Percentiles rank a stretch among this genome's conserved stretches.
These are phyloP conservation scores for Ectemnius cavifrons DNA, from an alignment of 2,888 invertebrate species.

Conservation along the genomic window DNA sequence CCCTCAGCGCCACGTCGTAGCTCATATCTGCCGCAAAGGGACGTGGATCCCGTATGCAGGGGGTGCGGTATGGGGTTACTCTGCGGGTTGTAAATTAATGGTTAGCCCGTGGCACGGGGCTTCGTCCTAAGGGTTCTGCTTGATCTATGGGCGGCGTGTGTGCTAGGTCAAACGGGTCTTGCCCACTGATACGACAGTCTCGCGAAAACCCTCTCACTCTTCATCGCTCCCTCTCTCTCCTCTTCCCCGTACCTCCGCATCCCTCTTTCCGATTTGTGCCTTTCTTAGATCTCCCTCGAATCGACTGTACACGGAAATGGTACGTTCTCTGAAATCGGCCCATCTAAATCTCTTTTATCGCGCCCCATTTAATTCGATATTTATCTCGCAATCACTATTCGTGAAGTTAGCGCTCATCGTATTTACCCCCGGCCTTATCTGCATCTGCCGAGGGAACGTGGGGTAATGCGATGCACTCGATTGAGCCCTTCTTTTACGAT, in stretches of 20 bases:
- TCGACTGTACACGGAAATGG: constrained; percentile 34
- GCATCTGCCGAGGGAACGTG: constrained; percentile 30
- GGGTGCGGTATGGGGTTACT: constrained; percentile 70
- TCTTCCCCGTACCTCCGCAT: constrained; percentile 1
- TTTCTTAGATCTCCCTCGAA: constrained; percentile 31
- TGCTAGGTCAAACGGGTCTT: constrained; percentile 70
- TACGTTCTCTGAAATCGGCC: background rate
- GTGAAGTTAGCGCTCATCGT: constrained; percentile 13
- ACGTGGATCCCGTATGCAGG: constrained; percentile 65
- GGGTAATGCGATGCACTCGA: constrained; percentile 32
- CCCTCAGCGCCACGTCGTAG: constrained; percentile 71
- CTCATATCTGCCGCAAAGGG: constrained; percentile 74
- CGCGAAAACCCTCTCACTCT: constrained; percentile 52
- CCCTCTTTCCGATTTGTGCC: constrained; percentile 25
- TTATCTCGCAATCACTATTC: constrained; percentile 30
- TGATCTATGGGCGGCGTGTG: constrained; percentile 74
- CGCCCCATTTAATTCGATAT: constrained; percentile 28
- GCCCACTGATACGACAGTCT: constrained; percentile 62
- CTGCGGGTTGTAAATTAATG: constrained; percentile 77
- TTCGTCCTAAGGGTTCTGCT: constrained; percentile 72
- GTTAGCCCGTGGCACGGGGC: constrained; percentile 71
- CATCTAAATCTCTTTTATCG: background rate
- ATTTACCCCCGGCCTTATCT: constrained; percentile 19
- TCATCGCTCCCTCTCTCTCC: constrained; percentile 28
- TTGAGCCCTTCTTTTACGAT: constrained; percentile 43